Percentiles rank a stretch among this genome's conserved stretches.
Conservation (phyloP, 2,888 invertebrate species). For the Ypsolopha sequella region DNA sequence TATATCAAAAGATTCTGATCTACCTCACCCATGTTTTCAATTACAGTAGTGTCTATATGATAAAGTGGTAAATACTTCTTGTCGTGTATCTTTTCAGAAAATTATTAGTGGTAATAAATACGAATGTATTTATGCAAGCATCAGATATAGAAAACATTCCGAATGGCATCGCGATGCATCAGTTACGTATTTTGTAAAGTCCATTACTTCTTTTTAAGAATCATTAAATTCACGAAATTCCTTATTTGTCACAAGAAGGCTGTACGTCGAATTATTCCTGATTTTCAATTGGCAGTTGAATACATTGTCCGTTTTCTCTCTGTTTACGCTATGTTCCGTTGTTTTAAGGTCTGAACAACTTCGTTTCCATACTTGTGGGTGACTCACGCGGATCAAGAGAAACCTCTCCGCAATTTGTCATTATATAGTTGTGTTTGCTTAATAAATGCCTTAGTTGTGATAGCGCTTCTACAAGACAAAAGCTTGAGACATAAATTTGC, state of each 20-base stretch:
- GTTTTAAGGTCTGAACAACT: constrained; percentile 15
- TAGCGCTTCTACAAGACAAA: constrained; percentile 24
- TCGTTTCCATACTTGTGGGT: constrained; percentile 26
- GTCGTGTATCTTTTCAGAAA: too few species aligned
- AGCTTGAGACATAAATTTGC: constrained; percentile 16
- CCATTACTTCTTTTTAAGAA: neutral
- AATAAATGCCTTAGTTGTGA: constrained; percentile 35
- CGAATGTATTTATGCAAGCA: neutral
- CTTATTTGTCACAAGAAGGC: constrained; percentile 23
- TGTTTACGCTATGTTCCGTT: neutral
- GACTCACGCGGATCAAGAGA: constrained; percentile 20
- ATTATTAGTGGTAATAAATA: too few species aligned
- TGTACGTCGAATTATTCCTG: constrained; percentile 16
- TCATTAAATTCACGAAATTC: constrained; percentile 28
- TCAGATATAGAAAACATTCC: neutral
- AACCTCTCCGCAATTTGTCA: constrained; percentile 5
- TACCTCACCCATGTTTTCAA: neutral
- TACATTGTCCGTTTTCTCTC: neutral
- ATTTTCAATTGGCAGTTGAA: constrained; percentile 27
- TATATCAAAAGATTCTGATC: neutral
- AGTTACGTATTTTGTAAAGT: neutral
- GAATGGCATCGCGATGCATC: neutral
- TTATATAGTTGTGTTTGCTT: constrained; percentile 17
- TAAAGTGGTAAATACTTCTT: too few species aligned
- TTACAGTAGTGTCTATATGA: too few species aligned